Evolutionary conservation across 2,888 invertebrate species (phyloP).

Genomic region (Monopis laevigella): DNA sequence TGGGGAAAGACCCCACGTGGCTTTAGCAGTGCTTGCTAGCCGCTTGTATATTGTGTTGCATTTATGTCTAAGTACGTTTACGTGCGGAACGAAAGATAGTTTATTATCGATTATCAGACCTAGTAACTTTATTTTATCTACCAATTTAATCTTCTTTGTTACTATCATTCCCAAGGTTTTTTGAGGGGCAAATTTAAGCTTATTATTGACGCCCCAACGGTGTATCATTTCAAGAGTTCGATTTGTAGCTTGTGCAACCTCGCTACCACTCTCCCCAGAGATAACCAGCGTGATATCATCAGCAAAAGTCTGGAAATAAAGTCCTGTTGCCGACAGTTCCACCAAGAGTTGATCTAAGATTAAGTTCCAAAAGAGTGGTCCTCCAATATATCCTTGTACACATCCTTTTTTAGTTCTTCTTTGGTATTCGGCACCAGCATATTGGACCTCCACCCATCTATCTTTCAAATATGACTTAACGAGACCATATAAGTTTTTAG

Average conservation of each 20-base stretch:
- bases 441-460: conserved; percentile 13
- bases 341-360: conserved; percentile 17
- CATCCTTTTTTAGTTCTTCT: conserved; percentile 16
- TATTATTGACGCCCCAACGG: conserved; percentile 16
- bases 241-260: neutral
- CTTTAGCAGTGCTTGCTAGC: conserved; percentile 11
- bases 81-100: conserved; percentile 6
- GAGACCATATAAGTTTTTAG: neutral
- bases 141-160: conserved; percentile 6
- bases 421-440: conserved; percentile 11
- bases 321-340: neutral
- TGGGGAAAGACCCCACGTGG: neutral
- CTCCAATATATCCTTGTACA: conserved; percentile 18
- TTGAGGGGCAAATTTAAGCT: conserved; percentile 18
- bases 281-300: conserved; percentile 19
- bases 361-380: conserved; percentile 20
- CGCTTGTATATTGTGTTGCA: conserved; percentile 14
- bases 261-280: conserved; percentile 2
- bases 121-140: conserved; percentile 3
- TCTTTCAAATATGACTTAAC: conserved; percentile 15
- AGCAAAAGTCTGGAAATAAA: conserved; percentile 19
- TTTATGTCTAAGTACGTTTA: neutral
- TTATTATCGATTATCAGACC: conserved; percentile 7
- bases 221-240: conserved; percentile 6
- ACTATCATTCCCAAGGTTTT: conserved; percentile 14